Base-by-base conservation (phyloP, 2,797 vertebrate genomes). In the Champsocephalus esox region DNA sequence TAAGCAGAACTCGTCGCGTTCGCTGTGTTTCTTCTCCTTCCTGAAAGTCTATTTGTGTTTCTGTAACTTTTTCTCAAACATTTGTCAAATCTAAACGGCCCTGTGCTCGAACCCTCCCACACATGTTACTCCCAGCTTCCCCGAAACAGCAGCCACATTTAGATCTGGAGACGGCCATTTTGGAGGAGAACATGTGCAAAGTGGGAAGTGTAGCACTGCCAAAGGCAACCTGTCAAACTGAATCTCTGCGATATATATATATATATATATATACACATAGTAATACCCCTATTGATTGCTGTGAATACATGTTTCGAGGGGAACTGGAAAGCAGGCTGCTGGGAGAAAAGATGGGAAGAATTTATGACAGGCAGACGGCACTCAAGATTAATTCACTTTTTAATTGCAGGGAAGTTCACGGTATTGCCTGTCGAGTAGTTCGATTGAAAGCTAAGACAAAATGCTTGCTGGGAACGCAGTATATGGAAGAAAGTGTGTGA, bases 401-500 rank as follows among this genome's bases (percentile, higher is more conserved):
- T 92, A 92, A 94, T 94, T 90, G 90, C 85, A 88, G 85, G 51
- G 75, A 86, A 84, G 70, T 86, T 90, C 81, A 87, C 80, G 88
- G 85, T 80, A 86, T 85, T 84, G 83, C 84, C 86, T 91, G 88
- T 90, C 80, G 63, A 73, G 75, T 49, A 21, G 73, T 66, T 78
- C 84, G 87, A 94, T 92, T 92, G 84, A 89, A 79, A 83, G 83
- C 86, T 70, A 68, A 88, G 69, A 87, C 85, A 84, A 87, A 51
- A 63, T 69, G 77, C 75, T 61, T 91, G 90, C 92, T 91, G 92
- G 91, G 87, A 89, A 62, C n/a, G 88, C 90, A 90, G 72, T 82
- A 88, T 80, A 62, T 71, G 66, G 54, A 64, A 62, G 77, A 84
- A 87, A 70, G 65, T 77, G 70, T 73, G 58, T 84, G 83, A 92